Evolutionary conservation across 2,797 vertebrate species (phyloP), one percentile per base, ranked within the genome.

Genomic region (Lepus oiostolus): DNA sequence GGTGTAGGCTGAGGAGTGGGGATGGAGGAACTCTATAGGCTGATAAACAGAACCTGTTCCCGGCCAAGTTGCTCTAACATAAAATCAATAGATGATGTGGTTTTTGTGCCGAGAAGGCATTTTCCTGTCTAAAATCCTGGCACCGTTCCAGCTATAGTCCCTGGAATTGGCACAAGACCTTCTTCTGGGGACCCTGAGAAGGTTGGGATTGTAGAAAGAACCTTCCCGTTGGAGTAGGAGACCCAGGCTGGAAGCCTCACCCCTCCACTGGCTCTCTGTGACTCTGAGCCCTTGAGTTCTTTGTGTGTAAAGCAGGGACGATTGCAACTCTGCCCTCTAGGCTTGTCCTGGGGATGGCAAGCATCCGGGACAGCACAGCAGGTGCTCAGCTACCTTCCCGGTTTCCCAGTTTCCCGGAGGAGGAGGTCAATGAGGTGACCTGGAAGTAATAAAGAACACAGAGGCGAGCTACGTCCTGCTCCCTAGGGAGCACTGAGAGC

Each of bases 71-170:
- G 24, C 35, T 81, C 77, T 85, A 71, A 71, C 14, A 47, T 38
- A 75, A 95, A 68, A 86, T 91, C 67, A 92, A 47, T 84, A 76
- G 21, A 35, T 68, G 85, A 47, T 70, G n/a, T 6, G 63, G 22
- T 74, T 90, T 80, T 65, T 63, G 77, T 52, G 22, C 35, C 35
- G 68, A 35, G 62, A 86, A 75, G 54, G 54, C n/a, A 52, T 28
- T 72, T 71, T 87, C 9, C 54, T 17, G 24, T 85, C 65, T 13
- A 71, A 71, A 88, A 35, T 30, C 30, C 3, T 63, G 79, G 32
- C 71, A 75, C 12, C 3, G 16, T 72, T 67, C 24, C 72, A 90
- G 62, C 2, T 62, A 70, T 38, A 50, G 24, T 62, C 9, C n/a
- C 30, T 72, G 70, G 60, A 80, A 79, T 60, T 28, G 32, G 28